Evolutionary conservation across 1,140 invertebrate genomes (phyloP).

Genomic region (Brachionus asplanchnoidis): DNA sequence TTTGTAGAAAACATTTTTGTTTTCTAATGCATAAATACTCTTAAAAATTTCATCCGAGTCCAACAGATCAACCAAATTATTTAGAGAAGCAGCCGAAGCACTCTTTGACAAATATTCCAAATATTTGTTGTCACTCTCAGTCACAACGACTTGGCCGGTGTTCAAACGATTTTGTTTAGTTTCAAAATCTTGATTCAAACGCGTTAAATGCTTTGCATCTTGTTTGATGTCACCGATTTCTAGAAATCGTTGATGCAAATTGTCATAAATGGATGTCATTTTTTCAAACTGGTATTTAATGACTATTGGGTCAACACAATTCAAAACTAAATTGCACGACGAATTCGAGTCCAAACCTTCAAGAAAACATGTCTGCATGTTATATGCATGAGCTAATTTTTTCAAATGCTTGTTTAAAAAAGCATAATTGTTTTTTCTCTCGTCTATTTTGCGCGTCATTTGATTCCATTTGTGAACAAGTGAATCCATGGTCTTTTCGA

Average conservation of each 20-base stretch:
- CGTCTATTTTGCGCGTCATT: neutral
- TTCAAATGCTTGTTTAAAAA: slow-evolving; percentile 1
- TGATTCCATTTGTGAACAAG: neutral
- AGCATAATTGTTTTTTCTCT: neutral
- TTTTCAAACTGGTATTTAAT: slow-evolving; percentile 16
- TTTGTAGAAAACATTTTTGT: neutral
- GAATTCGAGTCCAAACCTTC: neutral
- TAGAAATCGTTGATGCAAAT: neutral
- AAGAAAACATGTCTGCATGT: neutral
- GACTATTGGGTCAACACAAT: slow-evolving; percentile 23
- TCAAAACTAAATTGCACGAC: neutral
- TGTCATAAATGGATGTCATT: neutral
- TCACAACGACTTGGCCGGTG: neutral
- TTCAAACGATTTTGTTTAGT: neutral
- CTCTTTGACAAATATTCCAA: neutral
- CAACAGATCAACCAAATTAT: neutral
- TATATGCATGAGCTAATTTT: neutral
- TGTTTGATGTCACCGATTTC: neutral
- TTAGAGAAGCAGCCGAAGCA: neutral
- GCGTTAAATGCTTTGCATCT: neutral
- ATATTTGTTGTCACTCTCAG: neutral
- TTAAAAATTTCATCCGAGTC: neutral
- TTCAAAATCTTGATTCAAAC: neutral
- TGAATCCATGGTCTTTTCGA: neutral
- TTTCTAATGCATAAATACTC: neutral